Evolutionary conservation across 2,888 invertebrate species (phyloP), one percentile per base, ranked within the genome.

Genomic region (Platynereis dumerilii): DNA sequence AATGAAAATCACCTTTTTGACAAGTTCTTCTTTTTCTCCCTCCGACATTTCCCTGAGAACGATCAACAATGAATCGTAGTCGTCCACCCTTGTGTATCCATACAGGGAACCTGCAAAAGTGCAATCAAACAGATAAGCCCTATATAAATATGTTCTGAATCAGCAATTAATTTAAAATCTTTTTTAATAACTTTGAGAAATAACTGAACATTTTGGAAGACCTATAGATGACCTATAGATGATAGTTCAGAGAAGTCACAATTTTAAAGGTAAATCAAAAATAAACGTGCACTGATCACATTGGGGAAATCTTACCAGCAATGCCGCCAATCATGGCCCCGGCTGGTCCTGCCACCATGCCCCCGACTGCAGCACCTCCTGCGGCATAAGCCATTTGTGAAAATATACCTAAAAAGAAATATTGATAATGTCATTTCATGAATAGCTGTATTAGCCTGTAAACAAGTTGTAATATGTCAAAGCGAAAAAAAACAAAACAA

Each of bases 331-430:
- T 62, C 60, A 79, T 72, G 22, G 80, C 80, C 12, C 79, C 79
- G n/a, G 76, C 71, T 17, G 80, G 80, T 20, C 80, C 80, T 15
- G 68, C 76, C 5, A 78, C 71, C 5, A 72, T 68, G n/a, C 77
- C 80, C 0, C 79, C 79, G 24, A 75, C 72, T 24, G 74, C 74
- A 20, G 79, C 72, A 0, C 78, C 78, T 24, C 75, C 78, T 29
- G 78, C 80, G 26, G 75, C 76, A 75, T 76, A 79, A 2, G 76
- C 76, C 72, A 78, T 72, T 65, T 80, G 80, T 56, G 75, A 77
- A 64, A 77, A 78, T 42, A 80, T 78, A 24, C 80, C 79, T 79
- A 68, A 0, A 48, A n/a, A 29, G 63, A 17, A 52, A 42, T 52
- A 39, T 34, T 20, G n/a, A 20, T 12, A 34, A 20, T n/a, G 42